phyloP scores from a whole-genome alignment of 2,113 vertebrate species.

The Urocolius indicus region DNA sequence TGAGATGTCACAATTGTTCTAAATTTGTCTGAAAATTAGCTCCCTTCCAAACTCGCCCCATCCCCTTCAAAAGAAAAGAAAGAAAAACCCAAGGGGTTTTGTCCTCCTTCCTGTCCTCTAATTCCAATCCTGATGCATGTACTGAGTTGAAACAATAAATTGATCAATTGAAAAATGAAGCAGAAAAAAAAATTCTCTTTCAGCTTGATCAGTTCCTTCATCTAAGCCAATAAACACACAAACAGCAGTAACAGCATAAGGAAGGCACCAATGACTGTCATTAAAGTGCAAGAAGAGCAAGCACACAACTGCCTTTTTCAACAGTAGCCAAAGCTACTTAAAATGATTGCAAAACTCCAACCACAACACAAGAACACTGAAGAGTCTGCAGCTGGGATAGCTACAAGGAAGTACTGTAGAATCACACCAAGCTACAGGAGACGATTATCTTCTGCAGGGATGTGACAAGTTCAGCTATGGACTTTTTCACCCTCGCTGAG shows the following conservation, averaged over 20 bases:
- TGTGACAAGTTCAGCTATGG: not conserved
- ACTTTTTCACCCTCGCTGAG: not conserved
- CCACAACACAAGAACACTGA: not conserved
- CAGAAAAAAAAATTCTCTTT: not conserved
- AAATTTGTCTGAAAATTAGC: not conserved
- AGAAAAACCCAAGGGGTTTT: not conserved
- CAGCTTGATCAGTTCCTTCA: not conserved
- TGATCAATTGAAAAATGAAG: not conserved
- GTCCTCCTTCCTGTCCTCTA: not conserved
- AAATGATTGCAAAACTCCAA: not conserved
- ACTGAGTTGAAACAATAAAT: not conserved
- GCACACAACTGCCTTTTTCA: not conserved
- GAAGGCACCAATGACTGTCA: not conserved
- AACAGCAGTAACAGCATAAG: not conserved
- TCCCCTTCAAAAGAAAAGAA: not conserved
- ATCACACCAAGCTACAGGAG: not conserved
- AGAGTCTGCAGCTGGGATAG: not conserved
- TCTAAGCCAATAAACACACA: not conserved
- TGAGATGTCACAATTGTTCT: not conserved
- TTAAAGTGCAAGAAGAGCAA: not conserved
- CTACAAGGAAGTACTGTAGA: not conserved
- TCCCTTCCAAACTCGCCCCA: rapidly evolving
- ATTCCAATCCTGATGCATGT: not conserved
- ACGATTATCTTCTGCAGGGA: not conserved
- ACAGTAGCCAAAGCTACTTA: not conserved